Evolutionary conservation across 2,797 vertebrate genomes (phyloP), one percentile per base, ranked within the genome.

Genomic region (Echeneis naucrates): DNA sequence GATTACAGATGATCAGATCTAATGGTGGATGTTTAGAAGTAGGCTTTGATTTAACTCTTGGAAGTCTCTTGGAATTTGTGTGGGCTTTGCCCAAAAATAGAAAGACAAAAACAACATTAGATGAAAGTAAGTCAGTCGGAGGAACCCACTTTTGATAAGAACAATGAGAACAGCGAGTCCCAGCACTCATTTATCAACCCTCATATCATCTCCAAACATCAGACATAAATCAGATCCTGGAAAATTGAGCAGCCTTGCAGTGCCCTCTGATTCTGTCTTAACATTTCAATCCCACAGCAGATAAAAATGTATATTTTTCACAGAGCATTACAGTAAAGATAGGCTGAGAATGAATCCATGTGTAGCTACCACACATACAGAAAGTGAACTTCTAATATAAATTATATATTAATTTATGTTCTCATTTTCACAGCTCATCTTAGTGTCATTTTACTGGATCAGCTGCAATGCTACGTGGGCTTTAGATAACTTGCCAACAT

Each of bases 41-140:
- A 30, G 30, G 24, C 30, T 45, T 68, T 44, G 63, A 68, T 71
- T 54, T 42, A 48, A 44, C 27, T 30, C 30, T 30, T 30, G 30
- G 56, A 56, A 64, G 66, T 84, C 72, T 80, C 58, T 65, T 33
- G 65, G 65, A 76, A 16, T 69, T 48, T 81, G 48, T 42, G 54
- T 61, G 66, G 71, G 63, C 53, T 51, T 9, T 37, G 35, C 21
- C 21, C 42, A 66, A 69, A 19, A 74, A 51, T n/a, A 42, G 17
- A 19, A 69, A 68, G 68, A 76, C 13, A 72, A 58, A 86, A 84
- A 48, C 40, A n/a, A 66, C 24, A 33, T 13, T 58, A 73, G 68
- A 76, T 81, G 58, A 84, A 80, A 82, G 64, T 30, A 54, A 73
- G 38, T 13, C 70, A 72, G 57, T 50, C 26, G 58, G 55, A 68